Base-by-base conservation (phyloP, 2,113 vertebrate species). In the Bujurquina vittata region DNA sequence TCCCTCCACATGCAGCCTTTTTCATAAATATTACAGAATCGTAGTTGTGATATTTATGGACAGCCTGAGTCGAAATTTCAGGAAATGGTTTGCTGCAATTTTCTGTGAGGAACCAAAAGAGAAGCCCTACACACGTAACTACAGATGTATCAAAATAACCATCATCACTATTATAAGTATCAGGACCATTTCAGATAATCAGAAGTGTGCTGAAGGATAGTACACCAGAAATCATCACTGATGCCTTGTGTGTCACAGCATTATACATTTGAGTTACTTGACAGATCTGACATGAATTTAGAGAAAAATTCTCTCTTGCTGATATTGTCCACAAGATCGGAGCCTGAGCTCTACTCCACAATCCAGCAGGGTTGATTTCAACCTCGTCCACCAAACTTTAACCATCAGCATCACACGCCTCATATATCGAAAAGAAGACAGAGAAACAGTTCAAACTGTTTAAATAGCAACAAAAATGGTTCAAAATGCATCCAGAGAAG, bases 1-100 rank as follows among this genome's bases (percentile, higher is more conserved):
- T 74, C 79, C 63, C 52, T 52, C 43, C 76, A 85, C 60, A 86
- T 89, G 73, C 84, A 62, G 81, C 63, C 46, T 80, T 73, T 60
- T 81, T 57, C 77, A 84, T 81, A 77, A 79, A 88, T 77, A 73
- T 35, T 80, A 22, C 69, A 75, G 23, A 79, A 74, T 33, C 37
- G 12, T 56, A 75, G 75, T 79, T 77, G 73, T 77, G 77, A 75
- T 81, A 79, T 90, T 82, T 88, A 62, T 84, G 59, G 56, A 62
- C 35, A 81, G 72, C 29, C 26, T 10, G 54, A 88, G 80, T 73
- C 26, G 84, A 87, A 83, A 82, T 73, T 85, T 77, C 61, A 79
- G 85, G n/a, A 82, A 88, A 90, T 60, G 43, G 86, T 74, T 23
- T 84, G 75, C 54, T 55, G 73, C 58, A 31, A 84, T 91, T 89